These are phyloP conservation scores for Alexandromys fortis DNA, from an alignment of 2,113 vertebrate genomes.

Conservation along the genomic window DNA sequence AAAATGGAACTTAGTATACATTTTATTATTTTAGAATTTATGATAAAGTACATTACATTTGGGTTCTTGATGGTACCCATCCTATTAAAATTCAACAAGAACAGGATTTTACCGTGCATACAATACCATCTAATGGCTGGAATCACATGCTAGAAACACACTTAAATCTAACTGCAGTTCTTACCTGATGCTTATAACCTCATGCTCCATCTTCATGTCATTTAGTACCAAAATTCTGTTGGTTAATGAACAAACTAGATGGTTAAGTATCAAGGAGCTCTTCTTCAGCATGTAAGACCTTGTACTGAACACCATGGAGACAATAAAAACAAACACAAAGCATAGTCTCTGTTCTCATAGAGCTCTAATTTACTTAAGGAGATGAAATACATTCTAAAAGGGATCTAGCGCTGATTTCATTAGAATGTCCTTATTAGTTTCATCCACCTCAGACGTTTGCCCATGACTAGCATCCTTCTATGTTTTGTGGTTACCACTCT, in stretches of 20 bases:
- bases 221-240: slow-evolving; percentile 50
- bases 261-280: not conserved
- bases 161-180: not conserved
- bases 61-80: not conserved
- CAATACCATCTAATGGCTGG: not conserved
- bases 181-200: slow-evolving; percentile 21
- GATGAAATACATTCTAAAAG: not conserved
- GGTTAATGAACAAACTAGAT: slow-evolving; percentile 47
- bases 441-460: not conserved
- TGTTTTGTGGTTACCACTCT: not conserved
- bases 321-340: slow-evolving; percentile 19
- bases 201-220: not conserved
- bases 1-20: slow-evolving; percentile 10
- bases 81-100: not conserved
- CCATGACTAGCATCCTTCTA: not conserved
- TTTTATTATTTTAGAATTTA: slow-evolving; percentile 44
- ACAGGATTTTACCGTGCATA: not conserved
- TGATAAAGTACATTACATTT: not conserved
- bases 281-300: slow-evolving; percentile 27
- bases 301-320: not conserved
- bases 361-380: slow-evolving; percentile 21
- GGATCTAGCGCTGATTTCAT: not conserved
- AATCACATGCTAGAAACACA: not conserved
- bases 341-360: not conserved
- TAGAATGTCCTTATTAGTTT: slow-evolving; percentile 9